phyloP scores from a whole-genome alignment of 2,797 vertebrate genomes.

The Hapalemur alaotrensis region DNA sequence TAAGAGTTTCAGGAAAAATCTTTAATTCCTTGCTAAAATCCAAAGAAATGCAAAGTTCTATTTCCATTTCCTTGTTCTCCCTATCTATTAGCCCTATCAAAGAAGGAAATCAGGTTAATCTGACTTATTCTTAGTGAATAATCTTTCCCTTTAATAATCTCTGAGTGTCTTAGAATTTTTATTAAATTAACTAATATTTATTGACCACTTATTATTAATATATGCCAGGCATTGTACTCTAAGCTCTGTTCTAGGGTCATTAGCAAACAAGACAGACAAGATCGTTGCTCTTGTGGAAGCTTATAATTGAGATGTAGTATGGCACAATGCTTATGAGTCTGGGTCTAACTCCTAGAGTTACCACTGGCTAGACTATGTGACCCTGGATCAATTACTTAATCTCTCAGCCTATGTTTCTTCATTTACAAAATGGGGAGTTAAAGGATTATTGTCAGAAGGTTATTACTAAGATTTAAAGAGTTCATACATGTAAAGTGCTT shows the following conservation, averaged over 20 bases:
- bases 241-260: background rate
- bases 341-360: slow-evolving; percentile 17
- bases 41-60: slow-evolving; percentile 9
- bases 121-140: background rate
- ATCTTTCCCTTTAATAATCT: background rate
- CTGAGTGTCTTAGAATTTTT: background rate
- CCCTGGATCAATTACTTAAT: slow-evolving; percentile 27
- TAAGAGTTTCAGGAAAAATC: slow-evolving; percentile 29
- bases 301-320: background rate
- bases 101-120: background rate
- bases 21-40: slow-evolving; percentile 38
- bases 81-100: background rate
- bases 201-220: background rate
- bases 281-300: background rate
- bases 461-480: slow-evolving; percentile 47
- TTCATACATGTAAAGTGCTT: slow-evolving; percentile 33
- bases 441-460: slow-evolving; percentile 39
- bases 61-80: slow-evolving; percentile 3
- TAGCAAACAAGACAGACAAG: background rate
- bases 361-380: background rate
- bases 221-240: background rate
- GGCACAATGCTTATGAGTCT: slow-evolving; percentile 4
- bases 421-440: background rate
- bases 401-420: slow-evolving; percentile 11
- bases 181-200: background rate